These are phyloP conservation scores for Arrhamphus sclerolepis DNA, from an alignment of 2,797 vertebrate species.

Conservation along the genomic window DNA sequence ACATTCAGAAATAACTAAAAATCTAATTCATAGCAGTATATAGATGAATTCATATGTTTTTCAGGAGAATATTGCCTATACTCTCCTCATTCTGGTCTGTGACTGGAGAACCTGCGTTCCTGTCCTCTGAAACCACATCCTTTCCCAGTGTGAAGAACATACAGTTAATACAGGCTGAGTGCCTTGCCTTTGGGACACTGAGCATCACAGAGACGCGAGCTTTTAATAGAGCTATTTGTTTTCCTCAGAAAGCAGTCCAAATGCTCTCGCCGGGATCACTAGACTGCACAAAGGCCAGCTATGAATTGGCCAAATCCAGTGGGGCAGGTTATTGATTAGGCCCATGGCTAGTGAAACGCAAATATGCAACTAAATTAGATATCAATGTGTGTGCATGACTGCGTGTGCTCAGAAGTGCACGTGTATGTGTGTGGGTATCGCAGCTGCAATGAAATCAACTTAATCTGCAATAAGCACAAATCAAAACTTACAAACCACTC, in stretches of 20 bases:
- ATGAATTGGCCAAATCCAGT: constrained; percentile 74
- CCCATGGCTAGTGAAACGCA: constrained; percentile 58
- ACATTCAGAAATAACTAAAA: too few species aligned
- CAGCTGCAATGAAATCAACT: constrained; percentile 17
- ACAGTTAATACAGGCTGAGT: constrained; percentile 65
- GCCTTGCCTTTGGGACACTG: constrained; percentile 75
- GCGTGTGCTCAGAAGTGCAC: constrained; percentile 1
- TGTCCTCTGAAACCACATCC: constrained; percentile 21
- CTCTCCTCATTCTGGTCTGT: constrained; percentile 5
- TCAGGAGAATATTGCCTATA: neutral
- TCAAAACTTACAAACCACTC: constrained; percentile 12
- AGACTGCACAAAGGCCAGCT: constrained; percentile 66
- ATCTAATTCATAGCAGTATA: too few species aligned
- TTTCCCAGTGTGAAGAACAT: constrained; percentile 47
- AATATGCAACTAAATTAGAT: constrained; percentile 77
- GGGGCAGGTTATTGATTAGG: constrained; percentile 77
- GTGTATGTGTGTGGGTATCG: constrained; percentile 4
- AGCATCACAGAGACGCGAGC: constrained; percentile 74
- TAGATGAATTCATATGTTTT: too few species aligned
- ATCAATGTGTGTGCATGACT: constrained; percentile 25
- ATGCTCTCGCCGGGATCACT: constrained; percentile 54
- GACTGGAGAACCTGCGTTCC: constrained; percentile 21
- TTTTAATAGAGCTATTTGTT: constrained; percentile 86
- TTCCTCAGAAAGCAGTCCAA: constrained; percentile 79
- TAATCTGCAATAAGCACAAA: constrained; percentile 26